phyloP scores from a whole-genome alignment of 2,797 vertebrate genomes.

The Hypotaenidia okinawae region DNA sequence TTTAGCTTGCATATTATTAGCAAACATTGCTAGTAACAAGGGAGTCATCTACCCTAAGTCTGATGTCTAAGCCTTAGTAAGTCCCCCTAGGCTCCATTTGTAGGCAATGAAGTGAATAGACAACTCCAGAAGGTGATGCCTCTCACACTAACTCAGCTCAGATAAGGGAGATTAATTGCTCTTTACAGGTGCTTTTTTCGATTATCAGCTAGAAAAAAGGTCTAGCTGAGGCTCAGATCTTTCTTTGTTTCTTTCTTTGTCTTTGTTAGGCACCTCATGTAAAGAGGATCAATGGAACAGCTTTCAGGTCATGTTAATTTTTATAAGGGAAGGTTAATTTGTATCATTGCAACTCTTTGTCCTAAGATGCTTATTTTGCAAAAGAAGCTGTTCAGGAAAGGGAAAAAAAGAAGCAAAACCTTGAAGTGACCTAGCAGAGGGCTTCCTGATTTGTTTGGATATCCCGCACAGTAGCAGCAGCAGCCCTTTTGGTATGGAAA shows the following conservation, averaged over 20 bases:
- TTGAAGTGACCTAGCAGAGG: not conserved
- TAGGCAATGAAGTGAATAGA: conserved; percentile 2
- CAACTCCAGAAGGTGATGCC: not conserved
- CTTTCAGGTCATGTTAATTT: not conserved
- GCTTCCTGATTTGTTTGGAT: not conserved
- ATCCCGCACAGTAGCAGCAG: not conserved
- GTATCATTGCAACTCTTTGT: not conserved
- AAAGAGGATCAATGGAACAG: not conserved
- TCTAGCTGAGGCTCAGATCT: not conserved
- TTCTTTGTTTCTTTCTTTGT: conserved; percentile 12
- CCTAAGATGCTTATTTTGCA: not conserved
- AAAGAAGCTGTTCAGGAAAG: not conserved
- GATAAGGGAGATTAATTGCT: conserved; percentile 46
- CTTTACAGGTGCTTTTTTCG: not conserved
- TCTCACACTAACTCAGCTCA: conserved; percentile 11
- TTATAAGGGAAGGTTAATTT: not conserved
- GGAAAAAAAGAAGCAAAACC: not conserved
- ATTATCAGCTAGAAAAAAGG: not conserved
- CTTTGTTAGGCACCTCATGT: not conserved
- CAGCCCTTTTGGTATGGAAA: not conserved
- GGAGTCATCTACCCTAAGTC: not conserved
- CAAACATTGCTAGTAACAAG: not conserved
- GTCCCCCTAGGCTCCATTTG: not conserved
- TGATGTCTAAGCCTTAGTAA: not conserved
- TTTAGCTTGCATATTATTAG: conserved; percentile 3